phyloP scores from a whole-genome alignment of 2,888 invertebrate species.

The Watsonalla binaria region DNA sequence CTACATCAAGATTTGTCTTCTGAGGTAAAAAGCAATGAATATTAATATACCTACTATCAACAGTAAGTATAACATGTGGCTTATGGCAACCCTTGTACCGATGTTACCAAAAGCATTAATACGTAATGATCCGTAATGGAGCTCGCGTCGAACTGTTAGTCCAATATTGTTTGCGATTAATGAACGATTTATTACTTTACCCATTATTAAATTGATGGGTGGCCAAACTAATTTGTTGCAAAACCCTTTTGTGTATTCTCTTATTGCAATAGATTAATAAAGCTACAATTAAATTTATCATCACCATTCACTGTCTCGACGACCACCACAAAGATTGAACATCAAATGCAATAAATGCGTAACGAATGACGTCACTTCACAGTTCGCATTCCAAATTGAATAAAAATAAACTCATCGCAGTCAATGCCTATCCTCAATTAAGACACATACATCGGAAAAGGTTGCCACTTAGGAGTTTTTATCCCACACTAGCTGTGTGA shows the following conservation, averaged over 20 bases:
- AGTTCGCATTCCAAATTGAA: too few species aligned
- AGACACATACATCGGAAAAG: neutral
- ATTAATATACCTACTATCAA: neutral
- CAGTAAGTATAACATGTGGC: neutral
- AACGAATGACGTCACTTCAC: too few species aligned
- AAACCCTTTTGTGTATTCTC: neutral
- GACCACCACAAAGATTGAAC: too few species aligned
- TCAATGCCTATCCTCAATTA: neutral
- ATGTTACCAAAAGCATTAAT: constrained; percentile 35
- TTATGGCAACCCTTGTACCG: neutral
- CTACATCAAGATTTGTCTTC: neutral
- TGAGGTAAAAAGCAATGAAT: neutral
- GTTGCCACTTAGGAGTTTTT: constrained; percentile 11
- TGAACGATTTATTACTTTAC: constrained; percentile 20
- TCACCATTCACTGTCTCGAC: too few species aligned
- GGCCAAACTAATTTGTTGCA: neutral
- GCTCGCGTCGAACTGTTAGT: constrained; percentile 24
- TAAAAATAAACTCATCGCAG: too few species aligned
- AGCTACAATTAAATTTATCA: too few species aligned
- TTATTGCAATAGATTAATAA: too few species aligned
- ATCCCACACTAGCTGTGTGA: constrained; percentile 27
- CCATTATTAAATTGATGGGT: neutral
- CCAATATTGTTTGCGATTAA: constrained; percentile 13
- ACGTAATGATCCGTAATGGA: constrained; percentile 61
- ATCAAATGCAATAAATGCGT: too few species aligned